Percentiles rank a stretch among this genome's conserved stretches.
phyloP scores from a whole-genome alignment of 2,113 vertebrate species.

The Pan paniscus region DNA sequence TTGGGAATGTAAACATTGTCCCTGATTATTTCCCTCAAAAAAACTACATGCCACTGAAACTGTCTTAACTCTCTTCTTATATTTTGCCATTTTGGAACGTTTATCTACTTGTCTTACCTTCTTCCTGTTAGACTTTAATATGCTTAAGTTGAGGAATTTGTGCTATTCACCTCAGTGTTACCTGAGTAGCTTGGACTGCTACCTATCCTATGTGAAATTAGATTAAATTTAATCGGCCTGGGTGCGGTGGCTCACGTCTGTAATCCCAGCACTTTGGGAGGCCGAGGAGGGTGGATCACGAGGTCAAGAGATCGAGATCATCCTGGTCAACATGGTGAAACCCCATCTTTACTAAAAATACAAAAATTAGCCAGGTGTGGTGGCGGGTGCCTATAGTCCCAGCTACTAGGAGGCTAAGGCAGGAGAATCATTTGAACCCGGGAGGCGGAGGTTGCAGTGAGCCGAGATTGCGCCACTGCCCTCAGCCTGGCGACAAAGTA shows the following conservation, averaged over 20 bases:
- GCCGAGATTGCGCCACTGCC: too few relatives aligned
- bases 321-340: too few relatives aligned
- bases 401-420: too few relatives aligned
- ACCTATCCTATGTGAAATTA: background rate
- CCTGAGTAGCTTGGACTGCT: background rate
- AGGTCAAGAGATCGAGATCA: too few relatives aligned
- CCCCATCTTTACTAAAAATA: too few relatives aligned
- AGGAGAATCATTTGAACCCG: too few relatives aligned
- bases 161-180: background rate
- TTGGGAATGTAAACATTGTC: background rate
- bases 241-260: too few relatives aligned
- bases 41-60: background rate
- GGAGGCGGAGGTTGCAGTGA: too few relatives aligned
- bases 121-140: background rate
- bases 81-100: background rate
- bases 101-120: background rate
- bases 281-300: rapidly evolving
- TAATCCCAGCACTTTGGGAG: too few relatives aligned
- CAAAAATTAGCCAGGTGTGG: too few relatives aligned
- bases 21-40: background rate
- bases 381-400: rapidly evolving
- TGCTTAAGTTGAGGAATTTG: background rate
- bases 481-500: too few relatives aligned
- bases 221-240: too few relatives aligned
- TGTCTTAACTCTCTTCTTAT: background rate